Base-by-base conservation (phyloP, 2,797 vertebrate species). In the Danio kyathit region DNA sequence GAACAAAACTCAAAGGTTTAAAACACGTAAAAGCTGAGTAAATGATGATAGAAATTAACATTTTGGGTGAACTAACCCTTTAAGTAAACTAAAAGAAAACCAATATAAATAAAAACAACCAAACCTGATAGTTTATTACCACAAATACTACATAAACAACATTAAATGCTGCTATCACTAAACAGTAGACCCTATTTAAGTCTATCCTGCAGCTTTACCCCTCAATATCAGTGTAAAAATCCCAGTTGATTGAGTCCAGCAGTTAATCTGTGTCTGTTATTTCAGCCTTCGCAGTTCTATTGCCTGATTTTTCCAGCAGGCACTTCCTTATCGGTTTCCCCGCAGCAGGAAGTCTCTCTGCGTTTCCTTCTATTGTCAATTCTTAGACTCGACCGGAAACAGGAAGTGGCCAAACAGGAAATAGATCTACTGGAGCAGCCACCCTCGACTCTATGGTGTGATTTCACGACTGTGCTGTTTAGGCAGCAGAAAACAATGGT, bases 341-440 rank as follows among this genome's bases (percentile, higher is more conserved):
- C 86, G 89, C 60, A 88, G 90, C 94, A 96, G 96, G 96, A 97
- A 97, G 94, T 89, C 6, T 86, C 89, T 92, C 91, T 90, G 5
- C 19, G 88, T 90, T 98, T 99, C 97, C 97, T 96, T 88, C 95
- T 88, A 98, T 99, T 99, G 97, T 95, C 38, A 81, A 81, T 90
- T 95, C 93, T 86, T 89, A 93, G 93, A 87, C 93, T 94, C 88
- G 57, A 85, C 72, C 83, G 95, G 93, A 93, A 95, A 94, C 94
- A 95, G 95, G 96, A 97, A 96, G 95, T 76, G 77, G 54, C 72
- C 79, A 79, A 57, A 65, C 78, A 81, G 85, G 83, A 86, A 79
- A 76, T 46, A 10, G n/a, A 46, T 51, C 71, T 48, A 71, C 70
- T 70, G n/a, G 65, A 70, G 57, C 71, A 74, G 66, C 71, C 65